Evolutionary conservation across 2,888 invertebrate genomes (phyloP), one percentile per base, ranked within the genome.

Genomic region (Agriopis leucophaearia): DNA sequence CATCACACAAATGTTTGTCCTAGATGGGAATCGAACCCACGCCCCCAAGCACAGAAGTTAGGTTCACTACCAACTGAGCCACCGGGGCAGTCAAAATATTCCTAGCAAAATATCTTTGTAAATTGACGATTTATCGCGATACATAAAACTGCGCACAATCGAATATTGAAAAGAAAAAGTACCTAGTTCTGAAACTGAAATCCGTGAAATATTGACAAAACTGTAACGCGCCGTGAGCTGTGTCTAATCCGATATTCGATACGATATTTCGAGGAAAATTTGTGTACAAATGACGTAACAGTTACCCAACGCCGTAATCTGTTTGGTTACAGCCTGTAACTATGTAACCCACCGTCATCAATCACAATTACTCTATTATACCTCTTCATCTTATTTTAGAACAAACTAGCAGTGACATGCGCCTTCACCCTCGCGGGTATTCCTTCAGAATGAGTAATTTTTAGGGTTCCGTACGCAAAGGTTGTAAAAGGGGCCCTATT

Each of bases 291-390:
- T 50, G 12, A 40, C 62, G 67, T 42, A 54, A 58, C 48, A 63
- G 63, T 67, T 63, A 59, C 63, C 63, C 48, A 59, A 67, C 58
- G 13, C 48, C 35, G 59, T 67, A 63, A 63, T 67, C 62, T 38
- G 55, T 67, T 63, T 63, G 40, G 66, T 45, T 57, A 61, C 57
- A 62, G 57, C 13, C 18, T 52, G 66, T 61, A 54, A 57, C 63
- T 44, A 45, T 54, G 48, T 61, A 66, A 59, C 63, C 56, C 9
- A 38, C 52, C 52, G 42, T 42, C 51, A 51, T 52, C 16, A 61
- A 56, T 64, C 45, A 54, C 35, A 61, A 56, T 61, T 61, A 50
- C 36, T 38, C 52, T 54, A 47, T 64, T 50, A 44, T 13, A 10
- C 47, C 54, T 27, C 47, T 52, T 8, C 1, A 12, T 13, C 6